Evolutionary conservation across 2,888 invertebrate species (phyloP).

Genomic region (Plagiodera versicolora): DNA sequence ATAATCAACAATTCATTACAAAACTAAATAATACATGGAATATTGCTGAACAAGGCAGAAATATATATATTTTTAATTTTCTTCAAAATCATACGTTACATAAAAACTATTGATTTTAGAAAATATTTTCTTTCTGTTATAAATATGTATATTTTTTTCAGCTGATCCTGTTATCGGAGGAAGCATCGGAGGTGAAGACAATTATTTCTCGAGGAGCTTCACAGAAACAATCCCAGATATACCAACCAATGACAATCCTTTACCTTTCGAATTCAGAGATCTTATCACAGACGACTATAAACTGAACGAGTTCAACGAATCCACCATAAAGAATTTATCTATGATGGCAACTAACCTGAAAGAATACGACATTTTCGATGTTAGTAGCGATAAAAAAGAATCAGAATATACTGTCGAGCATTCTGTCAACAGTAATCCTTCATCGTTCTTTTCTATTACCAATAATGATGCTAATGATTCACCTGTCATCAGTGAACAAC

Average conservation of each 20-base stretch:
- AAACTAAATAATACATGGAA: too few relatives aligned
- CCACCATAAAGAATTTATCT: neutral
- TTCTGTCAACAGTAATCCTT: neutral
- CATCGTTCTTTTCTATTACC: neutral
- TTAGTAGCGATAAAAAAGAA: neutral
- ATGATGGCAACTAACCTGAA: neutral
- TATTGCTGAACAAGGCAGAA: constrained; percentile 3
- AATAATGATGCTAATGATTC: neutral
- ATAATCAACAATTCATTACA: neutral
- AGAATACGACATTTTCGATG: constrained; percentile 1
- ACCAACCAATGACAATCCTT: constrained; percentile 4
- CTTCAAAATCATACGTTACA: too few relatives aligned
- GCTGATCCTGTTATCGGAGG: constrained; percentile 11
- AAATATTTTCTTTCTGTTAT: neutral
- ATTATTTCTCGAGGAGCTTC: neutral
- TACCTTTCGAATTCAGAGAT: neutral
- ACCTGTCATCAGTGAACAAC: neutral
- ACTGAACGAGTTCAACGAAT: constrained; percentile 2
- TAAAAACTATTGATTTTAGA: constrained; percentile 1
- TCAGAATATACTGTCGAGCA: neutral
- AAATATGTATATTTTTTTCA: neutral
- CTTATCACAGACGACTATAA: constrained; percentile 2
- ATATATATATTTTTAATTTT: too few relatives aligned
- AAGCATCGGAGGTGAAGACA: constrained; percentile 5
- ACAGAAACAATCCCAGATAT: neutral